phyloP scores from a whole-genome alignment of 2,888 invertebrate species.

The Morpho achilles region DNA sequence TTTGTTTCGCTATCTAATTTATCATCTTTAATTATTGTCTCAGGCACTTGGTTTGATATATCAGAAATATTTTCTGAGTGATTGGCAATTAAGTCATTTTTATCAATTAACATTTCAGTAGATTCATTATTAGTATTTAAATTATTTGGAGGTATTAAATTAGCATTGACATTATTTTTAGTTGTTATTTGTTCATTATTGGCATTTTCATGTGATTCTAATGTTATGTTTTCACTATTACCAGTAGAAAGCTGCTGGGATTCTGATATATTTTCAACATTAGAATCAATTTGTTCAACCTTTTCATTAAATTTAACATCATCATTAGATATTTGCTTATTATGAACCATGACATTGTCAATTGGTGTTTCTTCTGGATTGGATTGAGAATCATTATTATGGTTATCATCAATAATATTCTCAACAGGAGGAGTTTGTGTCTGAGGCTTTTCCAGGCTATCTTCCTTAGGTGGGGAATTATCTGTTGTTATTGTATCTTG shows the following conservation, averaged over 20 bases:
- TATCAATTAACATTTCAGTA: conserved; percentile 31
- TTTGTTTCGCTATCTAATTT: not conserved
- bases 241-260: conserved; percentile 15
- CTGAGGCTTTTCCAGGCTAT: too few relatives aligned
- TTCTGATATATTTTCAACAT: conserved; percentile 19
- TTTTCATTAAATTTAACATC: conserved; percentile 14
- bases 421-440: not conserved
- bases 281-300: not conserved
- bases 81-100: conserved; percentile 11
- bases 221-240: conserved; percentile 22
- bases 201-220: conserved; percentile 33
- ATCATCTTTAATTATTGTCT: not conserved
- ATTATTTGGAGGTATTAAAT: conserved; percentile 35
- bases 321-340: not conserved
- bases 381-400: conserved; percentile 3
- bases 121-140: conserved; percentile 25
- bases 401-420: not conserved
- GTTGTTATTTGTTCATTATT: conserved; percentile 24
- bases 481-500: not conserved
- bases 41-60: conserved; percentile 2
- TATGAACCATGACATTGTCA: too few relatives aligned
- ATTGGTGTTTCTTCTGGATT: too few relatives aligned
- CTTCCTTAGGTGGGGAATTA: not conserved
- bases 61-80: not conserved
- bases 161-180: conserved; percentile 39